A percentile compares a stretch with the other conserved stretches of the same genome.
Conservation (phyloP, 2,113 vertebrate genomes). For the Phainopepla nitens region DNA sequence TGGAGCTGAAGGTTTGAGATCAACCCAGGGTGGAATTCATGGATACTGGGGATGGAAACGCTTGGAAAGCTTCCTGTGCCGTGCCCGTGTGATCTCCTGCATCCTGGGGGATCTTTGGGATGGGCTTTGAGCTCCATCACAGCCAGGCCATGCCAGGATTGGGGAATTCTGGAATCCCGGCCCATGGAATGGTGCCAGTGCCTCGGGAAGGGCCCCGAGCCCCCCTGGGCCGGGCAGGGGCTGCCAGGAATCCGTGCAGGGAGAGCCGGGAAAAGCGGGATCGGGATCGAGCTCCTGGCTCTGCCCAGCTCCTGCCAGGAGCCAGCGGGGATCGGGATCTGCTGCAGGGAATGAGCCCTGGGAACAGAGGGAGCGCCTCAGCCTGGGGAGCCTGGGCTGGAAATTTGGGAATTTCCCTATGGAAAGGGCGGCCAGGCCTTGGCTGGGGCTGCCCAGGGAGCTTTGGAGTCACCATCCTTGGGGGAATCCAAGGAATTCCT, state of each 20-base stretch:
- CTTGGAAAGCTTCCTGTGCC: background rate
- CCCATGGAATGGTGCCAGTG: background rate
- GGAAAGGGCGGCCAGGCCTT: background rate
- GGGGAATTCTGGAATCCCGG: background rate
- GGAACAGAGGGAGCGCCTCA: background rate
- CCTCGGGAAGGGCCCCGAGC: background rate
- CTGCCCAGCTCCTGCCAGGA: background rate
- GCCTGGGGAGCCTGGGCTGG: too few species aligned
- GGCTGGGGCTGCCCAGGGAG: background rate
- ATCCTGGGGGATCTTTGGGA: background rate
- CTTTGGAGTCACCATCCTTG: background rate
- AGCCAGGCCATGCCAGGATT: rapidly evolving
- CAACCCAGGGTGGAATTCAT: background rate
- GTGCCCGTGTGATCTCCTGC: background rate
- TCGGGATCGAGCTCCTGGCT: background rate
- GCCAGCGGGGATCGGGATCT: background rate
- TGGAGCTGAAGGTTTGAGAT: background rate
- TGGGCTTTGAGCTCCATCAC: too few species aligned
- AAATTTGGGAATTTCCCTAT: background rate
- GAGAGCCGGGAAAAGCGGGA: background rate
- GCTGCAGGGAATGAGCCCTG: background rate
- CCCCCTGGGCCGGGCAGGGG: background rate
- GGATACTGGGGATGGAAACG: background rate
- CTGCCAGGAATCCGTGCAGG: background rate
- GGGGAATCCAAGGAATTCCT: background rate